Evolutionary conservation across 2,888 invertebrate genomes (phyloP).

Genomic region (Onchidella celtica): DNA sequence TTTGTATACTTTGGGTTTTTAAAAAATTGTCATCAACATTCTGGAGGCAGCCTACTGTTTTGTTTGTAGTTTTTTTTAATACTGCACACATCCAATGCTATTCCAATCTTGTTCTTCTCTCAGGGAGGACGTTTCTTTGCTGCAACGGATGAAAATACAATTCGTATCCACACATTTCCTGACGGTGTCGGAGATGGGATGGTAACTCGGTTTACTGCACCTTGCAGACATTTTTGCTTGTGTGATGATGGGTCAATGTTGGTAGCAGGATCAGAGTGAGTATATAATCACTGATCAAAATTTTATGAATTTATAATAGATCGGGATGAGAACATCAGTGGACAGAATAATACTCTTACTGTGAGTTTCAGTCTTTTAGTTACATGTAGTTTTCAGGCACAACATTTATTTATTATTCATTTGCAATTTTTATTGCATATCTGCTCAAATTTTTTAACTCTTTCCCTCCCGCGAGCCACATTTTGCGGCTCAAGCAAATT

Average conservation of each 20-base stretch:
- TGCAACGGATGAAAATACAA: conserved; percentile 91
- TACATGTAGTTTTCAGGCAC: too few relatives aligned
- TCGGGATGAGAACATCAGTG: too few relatives aligned
- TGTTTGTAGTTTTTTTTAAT: neutral
- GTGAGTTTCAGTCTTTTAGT: too few relatives aligned
- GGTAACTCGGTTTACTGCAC: conserved; percentile 91
- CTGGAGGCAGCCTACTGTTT: too few relatives aligned
- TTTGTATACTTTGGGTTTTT: too few relatives aligned
- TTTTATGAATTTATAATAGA: neutral
- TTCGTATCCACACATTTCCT: conserved; percentile 91
- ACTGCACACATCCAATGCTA: neutral
- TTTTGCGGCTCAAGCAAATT: too few relatives aligned
- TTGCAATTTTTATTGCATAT: too few relatives aligned
- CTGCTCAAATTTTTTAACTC: too few relatives aligned
- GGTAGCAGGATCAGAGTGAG: conserved; percentile 85
- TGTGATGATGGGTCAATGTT: conserved; percentile 85
- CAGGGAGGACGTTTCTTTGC: conserved; percentile 86
- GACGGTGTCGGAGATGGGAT: conserved; percentile 90
- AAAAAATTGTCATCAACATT: too few relatives aligned
- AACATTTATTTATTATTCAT: neutral
- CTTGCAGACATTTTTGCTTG: conserved; percentile 90
- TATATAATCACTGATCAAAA: conserved; percentile 38
- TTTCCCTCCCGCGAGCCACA: too few relatives aligned
- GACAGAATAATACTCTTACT: too few relatives aligned
- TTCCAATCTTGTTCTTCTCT: conserved; percentile 56